Evolutionary conservation across 2,797 vertebrate species (phyloP), one percentile per base, ranked within the genome.

Genomic region (Gymnothorax reevesii): DNA sequence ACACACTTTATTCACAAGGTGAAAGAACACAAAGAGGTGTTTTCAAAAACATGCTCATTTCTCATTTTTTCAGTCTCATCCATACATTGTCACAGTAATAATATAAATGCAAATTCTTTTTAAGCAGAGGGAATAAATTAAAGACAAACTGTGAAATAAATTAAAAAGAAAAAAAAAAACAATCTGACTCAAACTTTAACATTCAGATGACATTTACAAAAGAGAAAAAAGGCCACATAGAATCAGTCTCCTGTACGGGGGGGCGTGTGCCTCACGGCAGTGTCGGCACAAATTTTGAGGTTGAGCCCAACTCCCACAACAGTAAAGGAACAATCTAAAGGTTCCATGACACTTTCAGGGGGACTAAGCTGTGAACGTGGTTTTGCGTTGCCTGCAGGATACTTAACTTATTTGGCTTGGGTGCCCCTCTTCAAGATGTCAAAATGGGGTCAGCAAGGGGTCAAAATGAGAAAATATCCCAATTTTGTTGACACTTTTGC

Each of bases 61-160:
- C 52, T 62, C 42, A 25, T 62, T 71, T n/a, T 25, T 64, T 75
- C 9, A 82, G 49, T 54, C 77, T 64, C 59, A 57, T n/a, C 17
- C 57, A 84, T 57, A 71, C 49, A 57, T 71, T 33, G 49, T 42
- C 71, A 71, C 59, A 66, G 9, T 55, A 60, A n/a, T 71, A 57
- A 83, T 59, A 22, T 64, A 25, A 9, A 87, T 64, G 55, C 42
- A 83, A 69, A 82, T 54, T 62, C 66, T 83, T 54, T 73, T 22
- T 75, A 83, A 83, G 33, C 66, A 42, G 17, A 62, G 49, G 73
- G 59, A 85, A 88, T 87, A 85, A 83, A 73, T 85, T 88, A 88
- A 83, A 82, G 75, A 82, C 83, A 86, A 20, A 57, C 27, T 82
- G 49, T 83, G 80, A 86, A 88, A 84, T 73, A 86, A 86, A 59